A percentile compares a stretch with the other conserved stretches of the same genome.
Conservation (phyloP, 1,140 invertebrate genomes). For the Hylyphantes graminicola region DNA sequence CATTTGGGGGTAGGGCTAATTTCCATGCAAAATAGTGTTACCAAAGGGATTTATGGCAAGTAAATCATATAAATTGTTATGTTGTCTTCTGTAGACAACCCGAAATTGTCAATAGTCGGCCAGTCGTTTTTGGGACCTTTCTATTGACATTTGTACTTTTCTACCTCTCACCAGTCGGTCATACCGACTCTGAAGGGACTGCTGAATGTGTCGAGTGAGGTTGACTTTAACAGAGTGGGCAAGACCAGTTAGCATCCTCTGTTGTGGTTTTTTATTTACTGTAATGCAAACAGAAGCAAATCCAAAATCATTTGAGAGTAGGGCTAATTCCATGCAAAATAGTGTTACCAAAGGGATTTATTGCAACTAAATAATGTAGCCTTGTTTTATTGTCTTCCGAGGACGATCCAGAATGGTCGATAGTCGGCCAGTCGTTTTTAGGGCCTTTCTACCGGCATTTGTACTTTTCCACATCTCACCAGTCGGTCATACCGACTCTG, state of each 20-base stretch:
- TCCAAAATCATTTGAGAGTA: too few relatives aligned
- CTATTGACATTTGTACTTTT: conserved; percentile 58
- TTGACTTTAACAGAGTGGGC: conserved; percentile 39
- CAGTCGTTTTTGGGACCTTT: conserved; percentile 53
- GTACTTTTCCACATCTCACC: conserved; percentile 47
- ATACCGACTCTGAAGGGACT: conserved; percentile 44
- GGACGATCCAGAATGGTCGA: conserved; percentile 17
- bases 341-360: too few relatives aligned
- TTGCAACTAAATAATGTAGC: too few relatives aligned
- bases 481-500: too few relatives aligned
- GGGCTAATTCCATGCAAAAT: too few relatives aligned
- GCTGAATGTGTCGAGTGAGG: conserved; percentile 34
- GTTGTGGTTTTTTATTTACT: too few relatives aligned
- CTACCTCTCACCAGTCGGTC: conserved; percentile 55
- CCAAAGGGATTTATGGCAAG: too few relatives aligned
- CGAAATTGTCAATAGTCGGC: conserved; percentile 27
- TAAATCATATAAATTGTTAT: too few relatives aligned
- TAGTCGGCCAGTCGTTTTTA: conserved; percentile 49
- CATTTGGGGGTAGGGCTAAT: too few relatives aligned
- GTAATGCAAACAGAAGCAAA: too few relatives aligned
- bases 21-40: too few relatives aligned
- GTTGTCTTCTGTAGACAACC: background rate
- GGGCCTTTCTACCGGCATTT: conserved; percentile 56
- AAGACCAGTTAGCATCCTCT: conserved; percentile 45
- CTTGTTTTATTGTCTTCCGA: background rate